phyloP scores from a whole-genome alignment of 2,797 vertebrate species.

The Pseudomugil tenellus region DNA sequence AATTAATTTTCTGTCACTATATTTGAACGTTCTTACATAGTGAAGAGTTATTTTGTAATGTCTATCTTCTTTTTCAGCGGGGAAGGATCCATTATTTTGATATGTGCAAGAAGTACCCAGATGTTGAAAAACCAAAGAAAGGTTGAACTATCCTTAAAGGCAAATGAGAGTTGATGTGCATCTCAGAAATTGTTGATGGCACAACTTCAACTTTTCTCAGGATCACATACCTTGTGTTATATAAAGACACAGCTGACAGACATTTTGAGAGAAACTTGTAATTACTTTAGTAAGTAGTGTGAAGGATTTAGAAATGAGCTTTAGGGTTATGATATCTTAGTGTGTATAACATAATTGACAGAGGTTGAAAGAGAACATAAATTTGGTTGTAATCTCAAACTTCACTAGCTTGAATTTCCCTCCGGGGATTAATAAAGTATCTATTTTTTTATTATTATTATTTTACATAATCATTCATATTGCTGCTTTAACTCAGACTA shows the following conservation, averaged over 20 bases:
- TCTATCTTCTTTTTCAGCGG: slow-evolving; percentile 42
- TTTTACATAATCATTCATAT: neutral
- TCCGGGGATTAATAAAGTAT: no score
- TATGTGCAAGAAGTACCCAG: slow-evolving; percentile 19
- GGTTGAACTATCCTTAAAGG: slow-evolving; percentile 18
- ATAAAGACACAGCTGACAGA: neutral
- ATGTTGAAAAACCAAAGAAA: neutral
- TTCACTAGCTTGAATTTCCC: no score
- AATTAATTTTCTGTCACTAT: neutral
- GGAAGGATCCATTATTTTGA: slow-evolving; percentile 33
- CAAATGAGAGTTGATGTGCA: slow-evolving; percentile 1
- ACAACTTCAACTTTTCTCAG: neutral
- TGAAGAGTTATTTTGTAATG: neutral
- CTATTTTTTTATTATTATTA: neutral
- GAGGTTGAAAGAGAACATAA: neutral
- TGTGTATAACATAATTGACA: neutral
- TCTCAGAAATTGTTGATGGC: neutral
- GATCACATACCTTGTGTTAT: neutral
- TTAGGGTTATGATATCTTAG: neutral
- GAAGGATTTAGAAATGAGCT: neutral
- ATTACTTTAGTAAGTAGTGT: neutral
- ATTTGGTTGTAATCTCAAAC: neutral
- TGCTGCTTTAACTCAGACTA: neutral
- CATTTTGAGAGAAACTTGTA: neutral
- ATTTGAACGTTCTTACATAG: neutral